Conservation (phyloP, 2,888 invertebrate genomes). For the Macrosoma leucophasiata region DNA sequence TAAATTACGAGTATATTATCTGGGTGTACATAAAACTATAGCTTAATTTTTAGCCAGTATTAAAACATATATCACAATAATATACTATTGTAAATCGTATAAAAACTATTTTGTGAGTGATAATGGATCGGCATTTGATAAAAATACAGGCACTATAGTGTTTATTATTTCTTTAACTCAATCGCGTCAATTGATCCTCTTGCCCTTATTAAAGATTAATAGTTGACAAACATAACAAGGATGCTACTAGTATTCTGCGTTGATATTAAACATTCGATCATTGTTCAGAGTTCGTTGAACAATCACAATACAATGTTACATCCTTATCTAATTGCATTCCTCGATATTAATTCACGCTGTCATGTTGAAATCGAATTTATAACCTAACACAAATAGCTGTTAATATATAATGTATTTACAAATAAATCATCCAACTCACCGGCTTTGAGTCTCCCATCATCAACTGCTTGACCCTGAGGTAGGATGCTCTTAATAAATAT, state of each 20-base stretch:
- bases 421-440: conserved; percentile 62
- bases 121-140: too few species aligned
- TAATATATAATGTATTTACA: conserved; percentile 10
- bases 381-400: conserved; percentile 12
- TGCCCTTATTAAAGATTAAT: too few species aligned
- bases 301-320: conserved; percentile 39
- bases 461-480: conserved; percentile 87
- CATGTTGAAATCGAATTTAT: background rate
- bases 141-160: too few species aligned
- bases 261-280: conserved; percentile 30
- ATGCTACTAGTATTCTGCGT: conserved; percentile 31
- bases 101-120: too few species aligned
- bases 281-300: conserved; percentile 40
- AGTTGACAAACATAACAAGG: too few species aligned
- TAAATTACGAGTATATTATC: too few species aligned
- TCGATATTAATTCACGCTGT: conserved; percentile 22
- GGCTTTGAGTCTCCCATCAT: conserved; percentile 87
- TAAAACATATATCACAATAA: too few species aligned
- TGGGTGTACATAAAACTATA: too few species aligned
- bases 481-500: conserved; percentile 92
- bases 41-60: too few species aligned
- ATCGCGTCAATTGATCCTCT: too few species aligned
- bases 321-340: conserved; percentile 50
- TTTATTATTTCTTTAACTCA: too few species aligned
- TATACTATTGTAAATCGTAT: too few species aligned